Conservation (phyloP, 2,797 vertebrate species). For the Bradypodion ventrale region DNA sequence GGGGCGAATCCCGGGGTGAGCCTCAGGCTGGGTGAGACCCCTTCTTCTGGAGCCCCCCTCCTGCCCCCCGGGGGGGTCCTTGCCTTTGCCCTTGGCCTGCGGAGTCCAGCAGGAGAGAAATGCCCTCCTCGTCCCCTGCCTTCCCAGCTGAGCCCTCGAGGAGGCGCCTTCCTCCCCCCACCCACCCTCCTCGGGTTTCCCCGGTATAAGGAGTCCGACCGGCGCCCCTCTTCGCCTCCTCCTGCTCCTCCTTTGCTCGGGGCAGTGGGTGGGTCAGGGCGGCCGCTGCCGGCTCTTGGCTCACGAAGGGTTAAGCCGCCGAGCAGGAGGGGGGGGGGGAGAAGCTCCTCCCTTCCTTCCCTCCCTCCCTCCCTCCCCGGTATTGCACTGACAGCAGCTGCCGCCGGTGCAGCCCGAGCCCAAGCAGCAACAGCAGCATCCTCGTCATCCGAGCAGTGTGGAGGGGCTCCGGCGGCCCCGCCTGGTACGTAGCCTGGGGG, state of each 20-base stretch:
- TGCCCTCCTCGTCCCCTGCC: no score
- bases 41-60: no score
- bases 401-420: conserved; percentile 38
- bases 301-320: not conserved
- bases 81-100: no score
- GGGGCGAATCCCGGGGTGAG: no score
- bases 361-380: conserved; percentile 50
- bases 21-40: no score
- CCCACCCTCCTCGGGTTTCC: no score
- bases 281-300: not conserved
- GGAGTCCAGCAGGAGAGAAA: no score
- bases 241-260: not conserved
- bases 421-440: not conserved
- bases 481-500: not conserved
- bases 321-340: not conserved
- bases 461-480: not conserved
- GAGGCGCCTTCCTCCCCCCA: no score
- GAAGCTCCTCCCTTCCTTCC: conserved; percentile 36
- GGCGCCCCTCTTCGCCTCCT: no score
- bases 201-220: no score
- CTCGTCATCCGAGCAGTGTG: not conserved
- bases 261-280: not conserved
- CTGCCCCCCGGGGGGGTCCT: no score
- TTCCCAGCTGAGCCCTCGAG: no score
- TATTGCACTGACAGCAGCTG: conserved; percentile 46